phyloP scores from a whole-genome alignment of 2,797 vertebrate genomes.

The Tapera naevia region DNA sequence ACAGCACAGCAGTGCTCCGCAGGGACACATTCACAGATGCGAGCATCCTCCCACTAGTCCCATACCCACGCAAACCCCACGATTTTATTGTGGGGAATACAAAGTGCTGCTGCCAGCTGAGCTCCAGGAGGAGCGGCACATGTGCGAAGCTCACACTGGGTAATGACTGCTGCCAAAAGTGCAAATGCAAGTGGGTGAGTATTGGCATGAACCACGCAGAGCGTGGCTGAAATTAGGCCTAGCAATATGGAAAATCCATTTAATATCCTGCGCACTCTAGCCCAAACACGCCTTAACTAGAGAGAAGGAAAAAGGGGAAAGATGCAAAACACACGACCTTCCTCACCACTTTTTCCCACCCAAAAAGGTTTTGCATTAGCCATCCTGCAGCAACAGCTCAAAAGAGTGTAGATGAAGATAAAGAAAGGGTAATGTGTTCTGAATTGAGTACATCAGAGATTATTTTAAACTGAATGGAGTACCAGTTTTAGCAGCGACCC shows the following conservation, averaged over 20 bases:
- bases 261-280: conserved; percentile 7
- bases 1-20: background rate
- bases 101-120: background rate
- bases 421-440: too few relatives aligned
- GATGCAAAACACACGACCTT: background rate
- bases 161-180: conserved; percentile 21
- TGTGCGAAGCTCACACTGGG: background rate
- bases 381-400: background rate
- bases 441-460: background rate
- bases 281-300: background rate
- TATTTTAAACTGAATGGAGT: background rate
- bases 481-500: background rate
- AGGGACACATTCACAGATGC: background rate
- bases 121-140: background rate
- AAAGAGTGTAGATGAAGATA: background rate
- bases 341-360: background rate
- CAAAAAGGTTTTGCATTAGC: background rate
- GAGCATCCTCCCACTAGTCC: background rate
- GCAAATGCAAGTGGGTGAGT: conserved; percentile 40
- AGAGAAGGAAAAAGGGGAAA: background rate
- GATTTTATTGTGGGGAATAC: background rate
- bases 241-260: background rate
- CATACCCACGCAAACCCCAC: background rate
- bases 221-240: conserved; percentile 43
- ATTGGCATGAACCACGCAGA: conserved; percentile 5